Evolutionary conservation across 2,113 vertebrate genomes (phyloP).

Genomic region (Caracal caracal): DNA sequence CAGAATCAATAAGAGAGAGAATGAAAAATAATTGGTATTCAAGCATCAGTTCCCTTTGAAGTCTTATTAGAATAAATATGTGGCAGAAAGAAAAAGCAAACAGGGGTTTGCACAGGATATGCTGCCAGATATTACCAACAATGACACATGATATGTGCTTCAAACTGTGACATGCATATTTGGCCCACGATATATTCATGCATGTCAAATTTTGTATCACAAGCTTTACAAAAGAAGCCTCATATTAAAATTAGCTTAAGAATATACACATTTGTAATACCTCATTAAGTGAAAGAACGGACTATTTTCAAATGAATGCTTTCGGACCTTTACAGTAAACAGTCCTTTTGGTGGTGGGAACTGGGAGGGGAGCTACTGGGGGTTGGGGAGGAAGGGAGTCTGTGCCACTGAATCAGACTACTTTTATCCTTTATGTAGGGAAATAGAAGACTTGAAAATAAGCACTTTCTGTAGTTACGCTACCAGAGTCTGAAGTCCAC

Average conservation of each 20-base stretch:
- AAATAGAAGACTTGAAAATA: constrained; percentile 57
- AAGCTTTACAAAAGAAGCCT: constrained; percentile 61
- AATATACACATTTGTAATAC: constrained; percentile 67
- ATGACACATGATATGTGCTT: constrained; percentile 13
- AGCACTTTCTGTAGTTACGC: constrained; percentile 53
- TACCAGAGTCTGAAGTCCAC: constrained; percentile 57
- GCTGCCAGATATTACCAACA: constrained; percentile 63
- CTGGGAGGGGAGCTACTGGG: not conserved
- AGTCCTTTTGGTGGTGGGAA: constrained; percentile 12
- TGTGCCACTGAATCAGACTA: constrained; percentile 4
- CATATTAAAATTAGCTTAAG: constrained; percentile 66
- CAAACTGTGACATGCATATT: constrained; percentile 55
- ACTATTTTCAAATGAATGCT: constrained; percentile 62
- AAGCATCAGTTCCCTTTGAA: constrained; percentile 41
- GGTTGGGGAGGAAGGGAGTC: not conserved
- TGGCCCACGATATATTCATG: constrained; percentile 58
- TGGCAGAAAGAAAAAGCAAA: constrained; percentile 58
- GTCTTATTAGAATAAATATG: constrained; percentile 65
- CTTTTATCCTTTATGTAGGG: constrained; percentile 26
- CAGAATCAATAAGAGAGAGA: constrained; percentile 8
- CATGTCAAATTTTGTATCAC: constrained; percentile 58
- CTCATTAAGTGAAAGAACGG: constrained; percentile 64
- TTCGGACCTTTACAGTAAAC: constrained; percentile 60
- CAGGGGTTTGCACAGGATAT: constrained; percentile 59
- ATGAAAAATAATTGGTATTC: constrained; percentile 77